Conservation (phyloP, 2,797 vertebrate species). For the Acrossocheilus fasciatus region DNA sequence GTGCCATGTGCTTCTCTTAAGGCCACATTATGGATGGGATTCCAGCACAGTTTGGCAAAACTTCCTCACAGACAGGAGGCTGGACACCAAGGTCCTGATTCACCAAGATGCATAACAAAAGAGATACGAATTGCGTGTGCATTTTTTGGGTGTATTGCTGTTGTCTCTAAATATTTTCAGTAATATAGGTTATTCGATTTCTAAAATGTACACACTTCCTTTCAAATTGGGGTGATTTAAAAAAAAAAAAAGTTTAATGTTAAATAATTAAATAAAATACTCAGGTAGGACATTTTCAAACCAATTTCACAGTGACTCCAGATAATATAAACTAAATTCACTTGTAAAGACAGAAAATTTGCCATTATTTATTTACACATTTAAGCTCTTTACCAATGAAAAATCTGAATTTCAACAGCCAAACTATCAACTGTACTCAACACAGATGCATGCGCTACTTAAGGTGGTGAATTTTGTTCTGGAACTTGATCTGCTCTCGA, state of each 20-base stretch:
- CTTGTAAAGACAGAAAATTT: too few relatives aligned
- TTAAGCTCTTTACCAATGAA: too few relatives aligned
- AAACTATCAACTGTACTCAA: too few relatives aligned
- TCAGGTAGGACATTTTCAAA: too few relatives aligned
- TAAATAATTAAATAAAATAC: too few relatives aligned
- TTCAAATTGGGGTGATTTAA: background rate
- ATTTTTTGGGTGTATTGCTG: background rate
- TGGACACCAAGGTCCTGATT: slow-evolving; percentile 14
- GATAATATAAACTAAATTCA: too few relatives aligned
- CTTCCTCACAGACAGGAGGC: slow-evolving; percentile 6
- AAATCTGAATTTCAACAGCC: too few relatives aligned
- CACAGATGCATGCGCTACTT: too few relatives aligned
- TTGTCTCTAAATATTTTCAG: background rate
- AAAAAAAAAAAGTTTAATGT: too few relatives aligned
- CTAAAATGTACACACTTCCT: background rate
- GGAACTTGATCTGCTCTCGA: background rate
- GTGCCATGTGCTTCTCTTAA: slow-evolving; percentile 44
- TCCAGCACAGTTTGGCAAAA: slow-evolving; percentile 29
- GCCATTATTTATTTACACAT: too few relatives aligned
- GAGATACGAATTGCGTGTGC: background rate
- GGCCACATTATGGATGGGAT: slow-evolving; percentile 14
- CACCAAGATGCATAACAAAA: background rate
- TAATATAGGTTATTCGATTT: background rate
- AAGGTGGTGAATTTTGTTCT: background rate
- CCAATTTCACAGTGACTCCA: too few relatives aligned